phyloP scores from a whole-genome alignment of 2,888 invertebrate genomes.

The Ectemnius continuus region DNA sequence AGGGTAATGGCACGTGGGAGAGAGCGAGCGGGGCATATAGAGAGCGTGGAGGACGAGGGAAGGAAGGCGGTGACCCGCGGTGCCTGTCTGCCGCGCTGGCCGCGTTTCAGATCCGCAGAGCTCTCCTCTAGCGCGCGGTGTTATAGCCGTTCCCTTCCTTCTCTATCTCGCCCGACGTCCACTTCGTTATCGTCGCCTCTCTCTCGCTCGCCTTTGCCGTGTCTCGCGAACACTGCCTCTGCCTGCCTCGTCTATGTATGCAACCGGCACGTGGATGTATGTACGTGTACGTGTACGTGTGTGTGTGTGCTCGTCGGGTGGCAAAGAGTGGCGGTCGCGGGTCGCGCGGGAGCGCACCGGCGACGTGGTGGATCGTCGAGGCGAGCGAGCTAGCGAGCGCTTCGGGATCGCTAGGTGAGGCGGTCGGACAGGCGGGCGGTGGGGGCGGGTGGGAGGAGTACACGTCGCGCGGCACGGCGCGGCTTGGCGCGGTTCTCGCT shows the following conservation, averaged over 20 bases:
- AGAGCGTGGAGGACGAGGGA: slow-evolving; percentile 58
- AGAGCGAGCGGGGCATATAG: slow-evolving; percentile 3
- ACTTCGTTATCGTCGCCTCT: slow-evolving; percentile 3
- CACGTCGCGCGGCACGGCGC: slow-evolving; percentile 16
- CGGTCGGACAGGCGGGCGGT: not conserved
- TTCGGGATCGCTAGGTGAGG: not conserved
- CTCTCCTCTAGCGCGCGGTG: slow-evolving; percentile 48
- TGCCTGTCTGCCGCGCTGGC: slow-evolving; percentile 76
- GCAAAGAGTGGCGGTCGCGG: slow-evolving; percentile 48
- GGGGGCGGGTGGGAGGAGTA: not conserved
- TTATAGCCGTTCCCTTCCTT: slow-evolving; percentile 39
- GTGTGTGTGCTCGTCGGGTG: slow-evolving; percentile 35
- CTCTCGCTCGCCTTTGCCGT: not conserved
- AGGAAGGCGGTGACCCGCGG: slow-evolving; percentile 76
- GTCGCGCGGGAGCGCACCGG: slow-evolving; percentile 33
- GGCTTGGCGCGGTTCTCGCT: slow-evolving; percentile 8
- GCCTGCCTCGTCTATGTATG: slow-evolving; percentile 18
- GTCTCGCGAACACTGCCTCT: not conserved
- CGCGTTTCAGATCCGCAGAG: slow-evolving; percentile 69
- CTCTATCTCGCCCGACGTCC: slow-evolving; percentile 5
- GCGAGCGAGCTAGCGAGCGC: not conserved
- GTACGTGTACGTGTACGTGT: not conserved
- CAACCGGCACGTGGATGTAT: no score
- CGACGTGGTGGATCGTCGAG: not conserved
- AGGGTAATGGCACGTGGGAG: slow-evolving; percentile 29